Conservation (phyloP, 2,113 vertebrate species). For the Gymnorhina tibicen region DNA sequence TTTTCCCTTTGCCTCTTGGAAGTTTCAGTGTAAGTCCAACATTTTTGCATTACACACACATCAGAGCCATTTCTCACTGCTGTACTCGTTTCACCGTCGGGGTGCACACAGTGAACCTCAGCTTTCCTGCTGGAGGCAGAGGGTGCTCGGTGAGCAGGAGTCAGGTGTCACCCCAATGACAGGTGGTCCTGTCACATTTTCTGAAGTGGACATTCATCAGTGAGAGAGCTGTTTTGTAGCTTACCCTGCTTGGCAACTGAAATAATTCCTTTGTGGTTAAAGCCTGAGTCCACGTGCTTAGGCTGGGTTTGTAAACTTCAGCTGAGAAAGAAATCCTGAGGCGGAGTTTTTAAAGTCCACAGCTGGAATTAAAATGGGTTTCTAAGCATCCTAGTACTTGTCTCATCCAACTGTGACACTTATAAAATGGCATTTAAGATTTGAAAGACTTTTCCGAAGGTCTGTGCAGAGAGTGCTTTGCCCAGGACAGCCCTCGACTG, state of each 20-base stretch:
- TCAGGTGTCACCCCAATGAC: not conserved
- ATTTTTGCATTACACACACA: not conserved
- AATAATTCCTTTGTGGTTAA: not conserved
- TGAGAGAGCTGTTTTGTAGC: not conserved
- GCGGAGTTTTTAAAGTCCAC: not conserved
- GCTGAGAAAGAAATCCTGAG: not conserved
- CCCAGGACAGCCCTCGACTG: not conserved
- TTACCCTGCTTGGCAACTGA: not conserved
- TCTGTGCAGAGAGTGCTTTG: not conserved
- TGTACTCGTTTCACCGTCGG: fast-evolving
- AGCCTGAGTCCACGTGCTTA: not conserved
- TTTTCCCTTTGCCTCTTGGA: not conserved
- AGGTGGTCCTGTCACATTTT: not conserved
- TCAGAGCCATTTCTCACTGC: not conserved
- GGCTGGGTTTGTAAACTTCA: not conserved
- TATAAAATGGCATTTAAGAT: not conserved
- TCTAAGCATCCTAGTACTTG: not conserved
- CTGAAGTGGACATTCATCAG: not conserved
- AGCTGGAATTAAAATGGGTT: not conserved
- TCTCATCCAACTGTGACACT: not conserved
- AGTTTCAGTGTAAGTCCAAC: not conserved
- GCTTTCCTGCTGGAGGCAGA: not conserved
- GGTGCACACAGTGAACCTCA: not conserved
- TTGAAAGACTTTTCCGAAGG: not conserved
- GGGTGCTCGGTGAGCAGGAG: not conserved